Conservation (phyloP, 2,888 invertebrate species). For the Spicauda simplicius region DNA sequence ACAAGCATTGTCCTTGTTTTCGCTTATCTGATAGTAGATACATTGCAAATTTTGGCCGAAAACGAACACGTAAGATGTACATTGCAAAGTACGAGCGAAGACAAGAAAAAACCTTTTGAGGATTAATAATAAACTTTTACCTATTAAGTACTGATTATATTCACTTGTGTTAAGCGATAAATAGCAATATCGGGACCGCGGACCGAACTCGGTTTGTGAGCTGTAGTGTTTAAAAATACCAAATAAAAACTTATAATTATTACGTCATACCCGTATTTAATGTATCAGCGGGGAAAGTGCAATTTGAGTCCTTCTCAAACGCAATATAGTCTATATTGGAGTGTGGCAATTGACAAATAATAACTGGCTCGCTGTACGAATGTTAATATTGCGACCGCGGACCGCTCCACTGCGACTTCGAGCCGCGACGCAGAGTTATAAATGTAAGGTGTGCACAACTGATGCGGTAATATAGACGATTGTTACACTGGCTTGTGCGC, state of each 20-base stretch:
- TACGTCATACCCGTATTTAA: conserved; percentile 24
- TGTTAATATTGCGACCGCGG: conserved; percentile 78
- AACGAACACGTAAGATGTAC: too few relatives aligned
- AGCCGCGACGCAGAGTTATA: conserved; percentile 48
- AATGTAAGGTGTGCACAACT: conserved; percentile 20
- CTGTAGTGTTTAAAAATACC: conserved; percentile 18
- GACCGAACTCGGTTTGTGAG: conserved; percentile 14
- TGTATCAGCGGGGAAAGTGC: conserved; percentile 12
- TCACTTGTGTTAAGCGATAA: not conserved
- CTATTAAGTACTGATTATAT: too few relatives aligned
- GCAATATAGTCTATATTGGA: conserved; percentile 36
- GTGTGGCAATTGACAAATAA: conserved; percentile 34
- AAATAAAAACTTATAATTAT: conserved; percentile 34
- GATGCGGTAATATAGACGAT: conserved; percentile 15
- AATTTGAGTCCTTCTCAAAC: conserved; percentile 21
- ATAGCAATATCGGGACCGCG: not conserved
- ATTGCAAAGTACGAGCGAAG: too few relatives aligned
- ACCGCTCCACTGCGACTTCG: conserved; percentile 67
- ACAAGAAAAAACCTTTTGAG: too few relatives aligned
- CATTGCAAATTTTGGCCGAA: too few relatives aligned
- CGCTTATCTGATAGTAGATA: too few relatives aligned
- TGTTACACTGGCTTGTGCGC: too few relatives aligned
- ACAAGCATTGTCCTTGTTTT: too few relatives aligned
- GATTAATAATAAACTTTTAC: too few relatives aligned
- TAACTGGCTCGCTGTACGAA: conserved; percentile 50